Percentiles rank a stretch among this genome's conserved stretches.
Conservation (phyloP, 2,113 vertebrate species). For the Lasiurus borealis region DNA sequence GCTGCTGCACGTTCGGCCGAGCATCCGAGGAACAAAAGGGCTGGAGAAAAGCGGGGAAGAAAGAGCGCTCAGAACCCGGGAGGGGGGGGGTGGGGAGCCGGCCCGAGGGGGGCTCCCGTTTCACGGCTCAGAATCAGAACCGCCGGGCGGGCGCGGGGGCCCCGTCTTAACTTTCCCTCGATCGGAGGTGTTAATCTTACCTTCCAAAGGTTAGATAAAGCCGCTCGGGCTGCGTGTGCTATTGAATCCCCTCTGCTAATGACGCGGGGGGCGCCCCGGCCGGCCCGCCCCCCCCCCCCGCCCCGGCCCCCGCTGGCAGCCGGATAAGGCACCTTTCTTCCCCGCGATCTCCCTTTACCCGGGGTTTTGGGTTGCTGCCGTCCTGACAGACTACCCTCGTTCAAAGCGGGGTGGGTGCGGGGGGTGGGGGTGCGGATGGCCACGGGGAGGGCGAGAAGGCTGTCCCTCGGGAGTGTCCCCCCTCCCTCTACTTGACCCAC, state of each 20-base stretch:
- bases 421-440: constrained; percentile 81
- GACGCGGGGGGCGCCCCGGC: constrained; percentile 71
- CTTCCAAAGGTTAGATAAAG: constrained; percentile 88
- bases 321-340: constrained; percentile 89
- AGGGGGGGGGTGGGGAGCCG: accelerated
- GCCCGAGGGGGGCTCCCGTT: neutral
- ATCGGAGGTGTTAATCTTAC: constrained; percentile 90
- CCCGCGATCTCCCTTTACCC: constrained; percentile 86
- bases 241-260: constrained; percentile 83
- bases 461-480: constrained; percentile 70
- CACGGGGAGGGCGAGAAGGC: constrained; percentile 37
- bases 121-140: neutral
- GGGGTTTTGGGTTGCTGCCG: constrained; percentile 94
- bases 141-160: neutral
- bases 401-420: constrained; percentile 86
- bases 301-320: constrained; percentile 84
- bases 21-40: neutral
- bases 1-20: accelerated
- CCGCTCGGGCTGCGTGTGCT: constrained; percentile 81
- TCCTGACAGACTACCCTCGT: constrained; percentile 91
- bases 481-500: constrained; percentile 51
- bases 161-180: constrained; percentile 77
- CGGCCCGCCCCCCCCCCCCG: too few relatives aligned
- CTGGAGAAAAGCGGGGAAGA: neutral
- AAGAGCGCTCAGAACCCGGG: neutral